Evolutionary conservation across 1,140 invertebrate species (phyloP), one percentile per base, ranked within the genome.

Genomic region (Hyphantria cunea): DNA sequence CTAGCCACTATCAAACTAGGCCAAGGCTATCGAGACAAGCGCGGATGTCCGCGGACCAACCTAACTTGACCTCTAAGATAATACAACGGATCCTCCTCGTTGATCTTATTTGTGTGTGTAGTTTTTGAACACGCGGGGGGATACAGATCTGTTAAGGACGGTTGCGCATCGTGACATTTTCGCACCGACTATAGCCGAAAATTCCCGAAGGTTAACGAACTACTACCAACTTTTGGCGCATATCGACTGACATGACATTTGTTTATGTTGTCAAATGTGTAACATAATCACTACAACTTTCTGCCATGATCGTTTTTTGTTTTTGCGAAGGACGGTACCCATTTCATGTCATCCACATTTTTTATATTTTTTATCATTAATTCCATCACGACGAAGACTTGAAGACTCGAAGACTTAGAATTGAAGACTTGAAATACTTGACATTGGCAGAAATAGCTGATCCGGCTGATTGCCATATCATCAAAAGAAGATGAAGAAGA

Each of bases 1-100:
- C 58, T 84, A 82, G 61, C 56, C 60, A 70, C 55, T 83, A 81
- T 83, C 82, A 74, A 83, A 77, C 65, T 88, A 62, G 83, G 82
- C 85, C 85, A 88, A 86, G 83, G 83, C 80, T 76, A 61, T 47
- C 49, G 39, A 45, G 47, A 53, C 45, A 61, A 42, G 55, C 48
- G 60, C 70, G 59, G 64, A 66, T 61, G 63, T 64, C 64, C 68
- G 55, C 61, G 39, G 64, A 74, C 82, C 82, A 82, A 42, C 33
- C 15, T 64, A 75, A 60, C 68, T 49, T 75, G 85, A 76, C 79
- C 85, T 72, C 72, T 53, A 58, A 49, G 69, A 76, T 74, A 74
- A 66, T 65, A 71, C 68, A 60, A 71, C 68, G 56, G 39, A 45
- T 10, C 47, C 39, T 47, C 39, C 17, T 3, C 17, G 5, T 25